Evolutionary conservation across 1,140 invertebrate genomes (phyloP), one percentile per base, ranked within the genome.

Genomic region (Danaus melanippus): DNA sequence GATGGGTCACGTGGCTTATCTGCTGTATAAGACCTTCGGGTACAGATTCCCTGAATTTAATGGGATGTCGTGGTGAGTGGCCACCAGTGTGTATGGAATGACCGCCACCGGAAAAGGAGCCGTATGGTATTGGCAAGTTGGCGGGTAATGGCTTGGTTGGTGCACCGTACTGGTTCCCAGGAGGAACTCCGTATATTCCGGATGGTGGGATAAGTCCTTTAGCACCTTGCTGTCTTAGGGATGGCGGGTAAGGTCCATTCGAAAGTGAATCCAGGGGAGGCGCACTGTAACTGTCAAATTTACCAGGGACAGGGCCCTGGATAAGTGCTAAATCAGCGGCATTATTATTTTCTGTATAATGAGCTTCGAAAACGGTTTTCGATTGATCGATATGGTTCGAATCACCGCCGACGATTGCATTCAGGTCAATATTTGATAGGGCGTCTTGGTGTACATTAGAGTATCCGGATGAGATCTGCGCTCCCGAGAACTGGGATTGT

Each of bases 21-120:
- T 90, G 89, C 60, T 92, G 87, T 1, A 92, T 76, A 1, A 94
- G 68, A 1, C 91, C 92, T 47, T 84, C 81, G 4, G 93, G 93
- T 2, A 94, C 90, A 1, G 90, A 89, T 32, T 93, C 91, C 50
- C 92, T 88, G 69, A 93, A 93, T 65, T 91, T 89, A 8, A 92
- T 88, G 0, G 91, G 91, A 39, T 87, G 79, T 74, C 87, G 89
- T 2, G 91, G 90, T 43, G 84, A 79, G 9, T 74, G 73, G 10
- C 71, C 82, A 10, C 85, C 84, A 1, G 81, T 85, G 40, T 87
- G 80, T 5, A 80, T 69, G 0, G 79, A 84, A 32, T 85, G 77
- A 3, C 80, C 75, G 0, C 87, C 77, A 50, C 86, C 84, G 0
- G 87, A 84, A 52, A 82, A 74, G 8, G 71, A 61, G 9, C 86